Base-by-base conservation (phyloP, 2,888 invertebrate species). In the Heliconius charithonia region DNA sequence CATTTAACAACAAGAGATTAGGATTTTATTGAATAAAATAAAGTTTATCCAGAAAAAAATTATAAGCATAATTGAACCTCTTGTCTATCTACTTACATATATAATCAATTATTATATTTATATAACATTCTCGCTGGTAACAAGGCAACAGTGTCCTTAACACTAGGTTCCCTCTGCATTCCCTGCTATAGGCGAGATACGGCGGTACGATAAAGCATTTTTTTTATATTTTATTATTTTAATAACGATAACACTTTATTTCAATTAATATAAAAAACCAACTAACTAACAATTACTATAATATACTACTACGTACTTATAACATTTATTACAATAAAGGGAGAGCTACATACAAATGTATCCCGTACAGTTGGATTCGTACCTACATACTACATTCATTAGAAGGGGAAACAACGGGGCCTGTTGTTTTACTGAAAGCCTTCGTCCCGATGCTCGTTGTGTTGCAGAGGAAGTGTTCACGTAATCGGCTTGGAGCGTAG, bases 401-500 rank as follows among this genome's bases (percentile, higher is more conserved):
- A 78, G 67, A 80, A 45, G 65, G 41, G 29, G 62, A 63, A 81
- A 83, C 82, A 83, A 81, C 80, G 76, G 78, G 82, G 81, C 77
- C 81, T 83, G 82, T 81, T 76, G 82, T 81, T 81, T 77, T 73
- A 80, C 76, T 45, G 73, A 77, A 80, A 76, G 82, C 81, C 73
- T 81, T 79, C 80, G 73, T 79, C 75, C 74, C 80, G 78, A 81
- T 77, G 79, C 76, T 77, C 82, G 82, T 82, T 83, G 83, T 81
- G 73, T 59, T 74, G 76, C 73, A 72, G 66, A 67, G 81, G 83
- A 75, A 81, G 81, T 80, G 80, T 79, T 77, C 79, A 76, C 80
- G 83, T 82, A 83, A 83, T 83, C 82, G 81, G 83, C 83, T 83
- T 82, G 81, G 71, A 82, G 79, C 82, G 79, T 80, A 80, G 81